Conservation (phyloP, 2,797 vertebrate genomes). For the Setipinna tenuifilis region DNA sequence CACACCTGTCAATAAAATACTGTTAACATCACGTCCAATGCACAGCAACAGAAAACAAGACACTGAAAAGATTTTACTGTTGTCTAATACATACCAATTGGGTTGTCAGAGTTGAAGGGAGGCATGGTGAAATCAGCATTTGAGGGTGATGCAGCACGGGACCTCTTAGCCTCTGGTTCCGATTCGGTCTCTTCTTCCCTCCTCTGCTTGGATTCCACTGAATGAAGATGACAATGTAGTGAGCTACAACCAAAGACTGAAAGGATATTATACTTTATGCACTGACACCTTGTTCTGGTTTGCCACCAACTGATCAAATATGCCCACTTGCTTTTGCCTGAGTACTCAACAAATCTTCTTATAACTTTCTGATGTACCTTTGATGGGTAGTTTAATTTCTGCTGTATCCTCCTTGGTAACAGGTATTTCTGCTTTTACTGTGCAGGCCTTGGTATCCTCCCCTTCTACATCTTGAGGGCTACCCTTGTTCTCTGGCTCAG, state of each 20-base stretch:
- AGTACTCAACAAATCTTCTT: neutral
- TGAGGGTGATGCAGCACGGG: conserved; percentile 33
- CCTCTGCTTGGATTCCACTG: conserved; percentile 46
- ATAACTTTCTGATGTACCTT: conserved; percentile 34
- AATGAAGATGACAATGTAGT: neutral
- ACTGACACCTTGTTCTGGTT: neutral
- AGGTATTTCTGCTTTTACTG: conserved; percentile 9
- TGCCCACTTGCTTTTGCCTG: neutral
- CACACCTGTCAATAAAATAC: conserved; percentile 64
- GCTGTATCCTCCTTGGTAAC: neutral
- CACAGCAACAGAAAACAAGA: conserved; percentile 21
- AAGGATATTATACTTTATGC: neutral
- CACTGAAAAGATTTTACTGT: neutral
- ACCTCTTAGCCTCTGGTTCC: conserved; percentile 50
- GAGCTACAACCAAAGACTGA: neutral
- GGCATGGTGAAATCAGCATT: conserved; percentile 53
- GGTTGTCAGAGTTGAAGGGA: conserved; percentile 52
- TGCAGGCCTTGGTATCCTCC: neutral
- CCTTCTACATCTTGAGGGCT: neutral
- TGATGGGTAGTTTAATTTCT: conserved; percentile 29
- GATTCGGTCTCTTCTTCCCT: neutral
- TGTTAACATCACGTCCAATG: neutral
- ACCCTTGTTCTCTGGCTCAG: conserved; percentile 14
- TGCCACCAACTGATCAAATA: neutral
- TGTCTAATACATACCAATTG: conserved; percentile 53